Base-by-base conservation (phyloP, 2,888 invertebrate species). In the Drosophila gaucha region DNA sequence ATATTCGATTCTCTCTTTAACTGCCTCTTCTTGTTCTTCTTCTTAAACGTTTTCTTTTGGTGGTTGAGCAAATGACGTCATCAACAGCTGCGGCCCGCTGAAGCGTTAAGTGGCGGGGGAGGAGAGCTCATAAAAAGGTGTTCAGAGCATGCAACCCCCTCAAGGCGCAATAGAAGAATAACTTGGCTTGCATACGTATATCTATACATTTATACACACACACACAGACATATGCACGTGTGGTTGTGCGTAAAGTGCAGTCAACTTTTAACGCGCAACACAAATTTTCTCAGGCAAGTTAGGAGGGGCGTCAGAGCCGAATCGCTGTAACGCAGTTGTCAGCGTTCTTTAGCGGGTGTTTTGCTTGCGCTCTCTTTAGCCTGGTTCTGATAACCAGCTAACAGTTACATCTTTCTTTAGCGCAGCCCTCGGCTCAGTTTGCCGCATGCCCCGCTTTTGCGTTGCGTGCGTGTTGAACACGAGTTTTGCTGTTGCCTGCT, bases 41-140 rank as follows among this genome's bases (percentile, higher is more conserved):
- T 18, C 22, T 26, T 28, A 10, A 14, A 22, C 26, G 20, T 28
- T 50, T 58, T 28, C 38, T 44, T 38, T 30, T 36, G 52, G 60
- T 57, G 52, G 67, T 67, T 54, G 68, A 57, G 55, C 35, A 46
- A 24, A 20, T 72, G 68, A 72, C 74, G 74, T 74, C 74, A 72
- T 20, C 55, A 33, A 39, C 44, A 24, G 31, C 44, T 51, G 67
- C 44, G 51, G 20, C 35, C 6, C 33, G 28, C 47, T 39, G 43
- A 46, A 44, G 54, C 69, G 57, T 60, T 14, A 44, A 58, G 30
- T 51, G 20, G 30, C 50, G 6, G 14, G n/a, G 6, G 31, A 36
- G 58, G 50, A 26, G 16, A 49, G 26, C 35, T 22, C 14, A 51
- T 30, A 24, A 36, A n/a, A 58, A 67, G 64, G 58, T 64, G 64